Evolutionary conservation across 2,113 vertebrate species (phyloP).

Genomic region (Toxostoma redivivum): DNA sequence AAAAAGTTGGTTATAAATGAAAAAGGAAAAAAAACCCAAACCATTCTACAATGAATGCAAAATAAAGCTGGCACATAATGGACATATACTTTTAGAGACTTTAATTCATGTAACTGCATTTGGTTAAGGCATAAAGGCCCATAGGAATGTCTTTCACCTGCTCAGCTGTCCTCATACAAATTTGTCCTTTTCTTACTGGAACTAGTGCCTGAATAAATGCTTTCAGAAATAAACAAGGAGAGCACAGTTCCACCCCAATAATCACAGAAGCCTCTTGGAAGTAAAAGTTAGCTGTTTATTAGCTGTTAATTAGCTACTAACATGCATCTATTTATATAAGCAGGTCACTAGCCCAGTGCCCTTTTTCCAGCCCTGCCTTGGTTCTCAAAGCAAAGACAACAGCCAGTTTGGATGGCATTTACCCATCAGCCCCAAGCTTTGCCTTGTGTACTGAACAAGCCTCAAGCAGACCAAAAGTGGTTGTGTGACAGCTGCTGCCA

Average conservation of each 20-base stretch:
- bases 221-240: not conserved
- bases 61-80: not conserved
- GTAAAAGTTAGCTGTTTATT: not conserved
- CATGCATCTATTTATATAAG: not conserved
- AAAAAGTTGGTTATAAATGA: not conserved
- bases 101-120: not conserved
- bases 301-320: constrained; percentile 5
- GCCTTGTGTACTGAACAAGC: not conserved
- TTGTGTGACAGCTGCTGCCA: not conserved
- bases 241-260: not conserved
- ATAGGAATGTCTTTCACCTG: not conserved
- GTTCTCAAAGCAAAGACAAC: not conserved
- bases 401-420: not conserved
- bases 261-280: not conserved
- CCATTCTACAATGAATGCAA: not conserved
- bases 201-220: not conserved
- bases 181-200: not conserved
- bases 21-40: accelerated
- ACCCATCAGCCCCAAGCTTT: not conserved
- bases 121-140: not conserved
- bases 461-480: not conserved
- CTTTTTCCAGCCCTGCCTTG: not conserved
- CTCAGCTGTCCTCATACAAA: not conserved
- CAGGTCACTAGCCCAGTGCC: not conserved
- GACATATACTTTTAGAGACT: not conserved